Base-by-base conservation (phyloP, 1,140 invertebrate species). In the Cydia amplana region DNA sequence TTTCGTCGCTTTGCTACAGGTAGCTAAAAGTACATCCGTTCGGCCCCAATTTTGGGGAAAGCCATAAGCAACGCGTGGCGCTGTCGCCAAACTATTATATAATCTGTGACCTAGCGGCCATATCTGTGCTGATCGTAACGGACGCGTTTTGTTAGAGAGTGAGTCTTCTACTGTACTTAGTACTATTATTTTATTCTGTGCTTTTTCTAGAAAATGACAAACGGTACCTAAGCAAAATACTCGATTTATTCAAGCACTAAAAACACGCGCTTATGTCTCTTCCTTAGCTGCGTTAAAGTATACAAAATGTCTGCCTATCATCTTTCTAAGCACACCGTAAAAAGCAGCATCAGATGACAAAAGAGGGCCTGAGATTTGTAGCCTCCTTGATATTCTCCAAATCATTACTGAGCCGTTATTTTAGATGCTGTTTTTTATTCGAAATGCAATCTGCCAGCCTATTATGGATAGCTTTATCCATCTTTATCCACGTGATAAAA, bases 401-500 rank as follows among this genome's bases (percentile, higher is more conserved):
- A 60, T 60, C 55, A 60, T 60, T 60, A 60, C 55, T 60, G 55
- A 60, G 9, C 55, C 55, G 55, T 60, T 18, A 60, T 23, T 23
- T 60, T 12, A 60, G 55, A 60, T 20, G 20, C 18, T 60, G 55
- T 60, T 60, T 60, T 23, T 60, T 23, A 60, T 60, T 60, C 9
- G 55, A 9, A n/a, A 23, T 60, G 55, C 55, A 23, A 60, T 60
- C 55, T n/a, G n/a, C n/a, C n/a, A n/a, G n/a, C n/a, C n/a, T n/a
- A n/a, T n/a, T n/a, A n/a, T n/a, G n/a, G n/a, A n/a, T n/a, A n/a
- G n/a, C n/a, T n/a, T n/a, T n/a, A n/a, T n/a, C n/a, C n/a, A n/a
- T n/a, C n/a, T n/a, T n/a, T n/a, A n/a, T n/a, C n/a, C n/a, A n/a
- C n/a, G n/a, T n/a, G n/a, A n/a, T n/a, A n/a, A n/a, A n/a, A n/a